These are phyloP conservation scores for Heliconius cydno DNA, from an alignment of 2,888 invertebrate species.

Conservation along the genomic window DNA sequence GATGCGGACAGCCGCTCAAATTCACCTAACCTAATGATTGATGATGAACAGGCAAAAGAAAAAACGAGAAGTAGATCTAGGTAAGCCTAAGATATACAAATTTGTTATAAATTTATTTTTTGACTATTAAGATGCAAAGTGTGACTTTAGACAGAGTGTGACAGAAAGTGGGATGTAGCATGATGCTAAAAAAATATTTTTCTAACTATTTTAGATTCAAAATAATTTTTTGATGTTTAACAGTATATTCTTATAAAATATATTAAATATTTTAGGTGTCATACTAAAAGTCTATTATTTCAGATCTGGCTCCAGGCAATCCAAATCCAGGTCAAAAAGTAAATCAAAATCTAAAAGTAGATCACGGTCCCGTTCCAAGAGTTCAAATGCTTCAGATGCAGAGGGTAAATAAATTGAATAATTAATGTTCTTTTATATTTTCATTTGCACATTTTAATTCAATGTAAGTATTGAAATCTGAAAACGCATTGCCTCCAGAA, in stretches of 20 bases:
- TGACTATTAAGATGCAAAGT: too few relatives aligned
- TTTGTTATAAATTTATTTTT: neutral
- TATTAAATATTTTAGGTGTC: neutral
- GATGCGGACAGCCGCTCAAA: constrained; percentile 78
- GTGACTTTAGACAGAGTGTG: too few relatives aligned
- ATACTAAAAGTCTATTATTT: neutral
- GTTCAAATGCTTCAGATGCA: constrained; percentile 67
- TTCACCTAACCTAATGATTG: constrained; percentile 81
- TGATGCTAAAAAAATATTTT: too few relatives aligned
- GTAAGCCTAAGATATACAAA: constrained; percentile 50
- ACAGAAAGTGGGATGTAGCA: too few relatives aligned
- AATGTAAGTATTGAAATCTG: too few relatives aligned
- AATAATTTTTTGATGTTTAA: too few relatives aligned
- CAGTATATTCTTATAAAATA: neutral
- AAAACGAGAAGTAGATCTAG: constrained; percentile 75
- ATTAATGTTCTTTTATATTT: neutral
- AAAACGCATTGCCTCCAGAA: too few relatives aligned
- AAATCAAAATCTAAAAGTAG: constrained; percentile 77
- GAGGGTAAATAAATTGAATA: constrained; percentile 49
- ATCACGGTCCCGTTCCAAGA: constrained; percentile 73
- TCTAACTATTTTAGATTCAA: too few relatives aligned
- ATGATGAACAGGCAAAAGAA: constrained; percentile 71
- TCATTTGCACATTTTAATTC: too few relatives aligned
- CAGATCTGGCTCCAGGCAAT: constrained; percentile 68
- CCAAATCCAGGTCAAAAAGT: constrained; percentile 72